Conservation (phyloP, 30 jellyfish, hydroid and myxozoan species). For the Hydractinia symbiolongicarpus region DNA sequence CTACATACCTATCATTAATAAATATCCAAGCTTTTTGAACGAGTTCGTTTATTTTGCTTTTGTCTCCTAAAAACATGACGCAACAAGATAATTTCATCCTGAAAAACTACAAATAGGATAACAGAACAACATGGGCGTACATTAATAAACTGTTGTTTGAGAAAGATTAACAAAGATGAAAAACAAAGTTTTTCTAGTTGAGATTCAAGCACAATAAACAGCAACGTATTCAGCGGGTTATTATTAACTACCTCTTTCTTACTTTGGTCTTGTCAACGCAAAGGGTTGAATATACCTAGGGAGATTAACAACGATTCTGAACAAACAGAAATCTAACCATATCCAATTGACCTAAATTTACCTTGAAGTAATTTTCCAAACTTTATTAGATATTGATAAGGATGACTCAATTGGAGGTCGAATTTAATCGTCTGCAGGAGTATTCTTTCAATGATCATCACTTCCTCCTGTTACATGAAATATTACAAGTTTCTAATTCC, state of each 20-base stretch:
- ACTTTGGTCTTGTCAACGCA: too few species aligned
- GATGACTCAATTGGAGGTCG: constrained; percentile 93
- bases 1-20: constrained; percentile 83
- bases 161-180: background rate
- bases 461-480: constrained; percentile 62
- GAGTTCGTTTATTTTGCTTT: constrained; percentile 72
- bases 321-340: background rate
- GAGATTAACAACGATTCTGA: background rate
- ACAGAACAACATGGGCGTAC: too few species aligned
- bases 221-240: too few species aligned
- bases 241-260: too few species aligned
- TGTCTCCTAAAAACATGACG: constrained; percentile 63
- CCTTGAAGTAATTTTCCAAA: constrained; percentile 90
- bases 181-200: background rate
- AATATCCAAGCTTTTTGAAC: constrained; percentile 98
- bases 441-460: constrained; percentile 85
- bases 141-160: too few species aligned
- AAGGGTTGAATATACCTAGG: too few species aligned
- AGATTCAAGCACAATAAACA: too few species aligned
- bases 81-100: background rate
- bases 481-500: background rate
- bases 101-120: too few species aligned
- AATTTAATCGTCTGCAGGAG: constrained; percentile 87
- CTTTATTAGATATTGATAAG: constrained; percentile 73
- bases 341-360: background rate